Conservation (phyloP, 2,113 vertebrate genomes). For the Hymenochirus boettgeri region DNA sequence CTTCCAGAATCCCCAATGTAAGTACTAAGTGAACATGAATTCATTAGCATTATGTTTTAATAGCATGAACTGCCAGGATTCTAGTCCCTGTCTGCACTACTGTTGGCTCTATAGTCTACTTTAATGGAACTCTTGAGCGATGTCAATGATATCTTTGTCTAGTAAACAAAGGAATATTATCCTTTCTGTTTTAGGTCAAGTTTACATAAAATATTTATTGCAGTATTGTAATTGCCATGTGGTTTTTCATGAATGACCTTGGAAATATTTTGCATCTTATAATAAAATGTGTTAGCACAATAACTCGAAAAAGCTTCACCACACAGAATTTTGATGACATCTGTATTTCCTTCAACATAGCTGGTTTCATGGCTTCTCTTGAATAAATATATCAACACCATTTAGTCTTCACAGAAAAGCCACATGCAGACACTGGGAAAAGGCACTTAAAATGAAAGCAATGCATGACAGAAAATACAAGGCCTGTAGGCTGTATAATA, state of each 20-base stretch:
- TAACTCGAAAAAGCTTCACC: constrained; percentile 5
- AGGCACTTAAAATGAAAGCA: background rate
- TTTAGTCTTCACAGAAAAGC: background rate
- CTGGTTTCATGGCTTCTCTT: background rate
- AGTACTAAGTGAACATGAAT: constrained; percentile 46
- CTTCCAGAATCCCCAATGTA: constrained; percentile 66
- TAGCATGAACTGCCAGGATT: constrained; percentile 60
- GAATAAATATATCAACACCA: background rate
- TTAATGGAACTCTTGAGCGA: constrained; percentile 40
- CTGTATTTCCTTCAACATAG: background rate
- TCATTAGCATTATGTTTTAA: constrained; percentile 52
- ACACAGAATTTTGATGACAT: constrained; percentile 15
- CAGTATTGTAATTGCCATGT: constrained; percentile 19
- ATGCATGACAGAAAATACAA: too few species aligned
- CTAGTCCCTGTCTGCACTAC: constrained; percentile 62
- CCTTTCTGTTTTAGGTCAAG: constrained; percentile 32
- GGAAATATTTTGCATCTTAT: constrained; percentile 5
- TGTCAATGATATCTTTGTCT: constrained; percentile 43
- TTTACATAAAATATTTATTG: background rate
- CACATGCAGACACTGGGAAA: background rate
- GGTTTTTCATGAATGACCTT: constrained; percentile 20
- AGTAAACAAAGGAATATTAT: constrained; percentile 16
- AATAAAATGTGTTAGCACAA: constrained; percentile 20
- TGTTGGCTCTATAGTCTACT: constrained; percentile 46
- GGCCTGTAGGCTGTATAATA: too few species aligned